Evolutionary conservation across 2,888 invertebrate genomes (phyloP), one percentile per base, ranked within the genome.

Genomic region (Eumacrocentrus americanus): DNA sequence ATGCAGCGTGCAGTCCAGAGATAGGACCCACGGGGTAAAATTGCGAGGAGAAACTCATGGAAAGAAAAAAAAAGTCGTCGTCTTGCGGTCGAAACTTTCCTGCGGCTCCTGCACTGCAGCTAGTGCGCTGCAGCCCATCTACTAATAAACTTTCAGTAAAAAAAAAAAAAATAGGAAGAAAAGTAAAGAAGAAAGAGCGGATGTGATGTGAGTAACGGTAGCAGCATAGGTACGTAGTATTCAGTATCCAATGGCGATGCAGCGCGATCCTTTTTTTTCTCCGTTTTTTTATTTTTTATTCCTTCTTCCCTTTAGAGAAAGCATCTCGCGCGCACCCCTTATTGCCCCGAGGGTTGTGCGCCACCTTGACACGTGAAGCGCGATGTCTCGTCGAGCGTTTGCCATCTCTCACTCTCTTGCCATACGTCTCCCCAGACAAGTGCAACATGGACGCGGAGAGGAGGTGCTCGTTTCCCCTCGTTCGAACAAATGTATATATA

Each of bases 61-160:
- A 53, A 54, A 42, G 34, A 35, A 25, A 29, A 14, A 35, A 37
- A 51, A 34, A 52, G 18, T 52, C 23, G 25, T 52, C 29, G 23
- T 40, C 34, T 22, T 42, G 37, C 37, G 54, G 23, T 42, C n/a
- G 16, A 18, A 54, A 42, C 23, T 54, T 54, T 42, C 25, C 23
- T 54, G 34, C 20, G 44, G 54, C 60, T 55, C 40, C 61, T 62
- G 64, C 58, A 63, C 50, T 62, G 61, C 56, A 44, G 55, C 34
- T 59, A 59, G 54, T 52, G 53, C 55, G 44, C 56, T 60, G 16
- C 23, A 67, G 61, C 53, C 58, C 62, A 64, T 67, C 67, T 66
- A 64, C 62, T 64, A 65, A 69, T 68, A 71, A 69, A 71, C 63
- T 71, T 68, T 44, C 38, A 37, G 51, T 55, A 62, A 58, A 64